Evolutionary conservation across 1,140 invertebrate genomes (phyloP).

Genomic region (Diorhabda elongata): DNA sequence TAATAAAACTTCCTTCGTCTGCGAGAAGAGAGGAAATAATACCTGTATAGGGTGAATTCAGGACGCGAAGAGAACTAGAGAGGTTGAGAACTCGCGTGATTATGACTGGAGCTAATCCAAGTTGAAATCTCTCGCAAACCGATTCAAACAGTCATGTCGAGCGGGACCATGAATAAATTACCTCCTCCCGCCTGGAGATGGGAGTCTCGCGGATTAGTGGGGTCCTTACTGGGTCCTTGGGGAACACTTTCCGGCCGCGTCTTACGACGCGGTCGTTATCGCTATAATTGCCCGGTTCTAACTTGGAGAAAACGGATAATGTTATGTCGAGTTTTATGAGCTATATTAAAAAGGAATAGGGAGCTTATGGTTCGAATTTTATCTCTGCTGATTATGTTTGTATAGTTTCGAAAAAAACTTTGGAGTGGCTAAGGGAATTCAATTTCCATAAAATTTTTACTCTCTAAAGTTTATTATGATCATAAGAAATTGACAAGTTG

Average conservation of each 20-base stretch:
- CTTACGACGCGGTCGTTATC: conserved; percentile 35
- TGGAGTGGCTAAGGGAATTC: too few species aligned
- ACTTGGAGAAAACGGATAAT: background rate
- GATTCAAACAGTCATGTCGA: conserved; percentile 41
- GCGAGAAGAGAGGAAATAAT: conserved; percentile 25
- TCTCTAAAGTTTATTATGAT: too few species aligned
- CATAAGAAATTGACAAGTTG: too few species aligned
- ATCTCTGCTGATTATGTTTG: too few species aligned
- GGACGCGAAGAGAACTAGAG: background rate
- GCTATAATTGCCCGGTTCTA: conserved; percentile 30
- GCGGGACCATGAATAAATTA: conserved; percentile 43
- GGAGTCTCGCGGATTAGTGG: conserved; percentile 42
- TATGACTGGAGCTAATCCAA: conserved; percentile 43
- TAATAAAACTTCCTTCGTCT: conserved; percentile 30
- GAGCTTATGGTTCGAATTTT: too few species aligned
- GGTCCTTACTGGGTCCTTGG: conserved; percentile 36
- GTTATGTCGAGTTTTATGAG: too few species aligned
- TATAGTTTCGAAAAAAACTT: too few species aligned
- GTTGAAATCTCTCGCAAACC: conserved; percentile 41
- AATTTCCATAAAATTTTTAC: too few species aligned
- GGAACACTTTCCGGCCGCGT: conserved; percentile 40
- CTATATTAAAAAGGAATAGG: too few species aligned
- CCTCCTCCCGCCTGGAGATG: conserved; percentile 18
- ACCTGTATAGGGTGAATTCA: background rate
- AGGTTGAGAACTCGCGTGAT: conserved; percentile 28